Evolutionary conservation across 1,140 invertebrate genomes (phyloP).

Genomic region (Eciton burchellii): DNA sequence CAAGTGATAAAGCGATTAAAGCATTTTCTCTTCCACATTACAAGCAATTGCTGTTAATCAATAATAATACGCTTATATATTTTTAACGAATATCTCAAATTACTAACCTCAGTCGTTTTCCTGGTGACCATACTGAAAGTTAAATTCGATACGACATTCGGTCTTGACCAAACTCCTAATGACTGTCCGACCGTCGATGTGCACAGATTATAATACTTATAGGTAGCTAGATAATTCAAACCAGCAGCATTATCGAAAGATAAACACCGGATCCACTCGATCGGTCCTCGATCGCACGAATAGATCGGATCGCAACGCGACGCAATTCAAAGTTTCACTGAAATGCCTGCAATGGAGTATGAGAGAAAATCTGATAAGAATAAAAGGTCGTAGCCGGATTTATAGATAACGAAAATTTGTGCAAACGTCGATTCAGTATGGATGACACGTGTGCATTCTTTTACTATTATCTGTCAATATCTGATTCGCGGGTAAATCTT

Average conservation of each 20-base stretch:
- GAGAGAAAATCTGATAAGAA: conserved; percentile 16
- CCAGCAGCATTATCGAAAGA: conserved; percentile 55
- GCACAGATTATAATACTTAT: conserved; percentile 4
- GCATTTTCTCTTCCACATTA: neutral
- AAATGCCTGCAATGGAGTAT: neutral
- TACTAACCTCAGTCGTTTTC: conserved; percentile 10
- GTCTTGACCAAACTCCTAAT: neutral
- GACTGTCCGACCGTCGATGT: conserved; percentile 1
- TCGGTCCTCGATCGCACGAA: neutral
- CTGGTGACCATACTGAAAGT: neutral
- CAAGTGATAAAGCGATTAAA: conserved; percentile 13
- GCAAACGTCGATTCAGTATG: neutral
- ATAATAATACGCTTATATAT: neutral
- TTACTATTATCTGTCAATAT: neutral
- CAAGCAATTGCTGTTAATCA: neutral
- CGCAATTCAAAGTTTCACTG: conserved; percentile 10
- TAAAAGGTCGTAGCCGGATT: neutral
- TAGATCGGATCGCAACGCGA: conserved; percentile 1
- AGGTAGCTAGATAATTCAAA: conserved; percentile 49
- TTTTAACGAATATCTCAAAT: neutral
- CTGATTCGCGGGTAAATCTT: too few species aligned
- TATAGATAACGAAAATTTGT: conserved; percentile 2
- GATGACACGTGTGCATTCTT: neutral
- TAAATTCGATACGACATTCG: neutral
- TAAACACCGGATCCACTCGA: conserved; percentile 33